Conservation (phyloP, 2,113 vertebrate species). For the Notiomystis cincta region DNA sequence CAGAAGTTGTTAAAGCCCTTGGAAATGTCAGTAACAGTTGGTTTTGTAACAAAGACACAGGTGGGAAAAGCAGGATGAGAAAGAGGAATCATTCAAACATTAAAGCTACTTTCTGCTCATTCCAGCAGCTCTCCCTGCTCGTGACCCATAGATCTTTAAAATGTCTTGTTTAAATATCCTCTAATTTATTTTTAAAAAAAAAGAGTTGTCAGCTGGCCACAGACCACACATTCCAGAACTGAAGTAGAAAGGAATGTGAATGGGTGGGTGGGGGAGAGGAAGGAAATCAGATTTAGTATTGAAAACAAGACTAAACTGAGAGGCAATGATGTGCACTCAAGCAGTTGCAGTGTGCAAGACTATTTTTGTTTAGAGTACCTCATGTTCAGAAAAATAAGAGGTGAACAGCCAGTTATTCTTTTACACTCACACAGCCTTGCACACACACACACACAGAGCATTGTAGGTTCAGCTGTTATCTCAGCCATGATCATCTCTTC, state of each 20-base stretch:
- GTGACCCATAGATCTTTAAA: constrained; percentile 11
- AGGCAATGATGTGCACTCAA: constrained; percentile 23
- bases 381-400: background rate
- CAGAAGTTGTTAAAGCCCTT: background rate
- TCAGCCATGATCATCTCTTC: background rate
- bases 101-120: background rate
- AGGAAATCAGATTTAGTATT: constrained; percentile 62
- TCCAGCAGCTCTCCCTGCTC: background rate
- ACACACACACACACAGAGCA: background rate
- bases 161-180: constrained; percentile 37
- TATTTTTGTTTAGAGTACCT: background rate
- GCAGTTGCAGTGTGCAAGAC: background rate
- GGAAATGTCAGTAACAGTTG: background rate
- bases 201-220: constrained; percentile 50
- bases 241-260: constrained; percentile 67
- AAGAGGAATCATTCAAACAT: background rate
- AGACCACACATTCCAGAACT: constrained; percentile 65
- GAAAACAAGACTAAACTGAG: constrained; percentile 60
- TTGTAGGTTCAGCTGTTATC: background rate
- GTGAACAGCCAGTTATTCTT: background rate
- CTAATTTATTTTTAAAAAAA: background rate
- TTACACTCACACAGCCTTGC: background rate
- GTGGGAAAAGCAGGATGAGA: background rate
- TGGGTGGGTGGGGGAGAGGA: constrained; percentile 66
- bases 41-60: background rate